These are phyloP conservation scores for Cranoglanis bouderius DNA, from an alignment of 2,113 vertebrate species.

Conservation along the genomic window DNA sequence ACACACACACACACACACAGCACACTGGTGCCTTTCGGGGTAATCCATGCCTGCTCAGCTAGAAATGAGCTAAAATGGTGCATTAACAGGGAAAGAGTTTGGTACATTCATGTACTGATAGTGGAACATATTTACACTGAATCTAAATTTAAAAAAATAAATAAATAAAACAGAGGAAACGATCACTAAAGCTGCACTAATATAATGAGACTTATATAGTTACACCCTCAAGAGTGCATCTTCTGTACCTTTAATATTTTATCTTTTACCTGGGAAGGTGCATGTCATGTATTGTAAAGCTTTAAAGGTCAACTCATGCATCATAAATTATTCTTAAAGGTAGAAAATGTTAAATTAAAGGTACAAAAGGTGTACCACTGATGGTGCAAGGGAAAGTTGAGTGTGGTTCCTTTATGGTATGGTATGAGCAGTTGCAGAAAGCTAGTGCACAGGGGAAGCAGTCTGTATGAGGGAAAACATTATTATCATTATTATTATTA, in stretches of 20 bases:
- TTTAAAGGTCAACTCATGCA: background rate
- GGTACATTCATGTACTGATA: background rate
- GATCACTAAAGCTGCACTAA: background rate
- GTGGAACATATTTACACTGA: background rate
- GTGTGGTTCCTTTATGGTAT: background rate
- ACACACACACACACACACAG: no score
- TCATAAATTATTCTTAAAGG: background rate
- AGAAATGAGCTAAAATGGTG: no score
- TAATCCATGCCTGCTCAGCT: conserved; percentile 8
- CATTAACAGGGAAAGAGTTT: background rate
- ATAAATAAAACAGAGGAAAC: background rate
- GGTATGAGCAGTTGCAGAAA: no score
- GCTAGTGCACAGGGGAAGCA: no score
- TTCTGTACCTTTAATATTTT: background rate
- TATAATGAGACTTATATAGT: background rate
- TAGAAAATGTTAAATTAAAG: background rate
- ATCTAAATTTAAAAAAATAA: background rate
- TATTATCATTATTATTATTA: no score
- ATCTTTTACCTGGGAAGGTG: background rate
- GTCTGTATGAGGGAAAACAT: no score
- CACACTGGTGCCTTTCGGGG: background rate
- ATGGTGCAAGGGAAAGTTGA: background rate
- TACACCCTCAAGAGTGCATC: background rate
- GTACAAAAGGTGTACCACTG: background rate
- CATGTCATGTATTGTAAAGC: background rate